phyloP scores from a whole-genome alignment of 2,888 invertebrate species.

The Harpagoxenus sublaevis region DNA sequence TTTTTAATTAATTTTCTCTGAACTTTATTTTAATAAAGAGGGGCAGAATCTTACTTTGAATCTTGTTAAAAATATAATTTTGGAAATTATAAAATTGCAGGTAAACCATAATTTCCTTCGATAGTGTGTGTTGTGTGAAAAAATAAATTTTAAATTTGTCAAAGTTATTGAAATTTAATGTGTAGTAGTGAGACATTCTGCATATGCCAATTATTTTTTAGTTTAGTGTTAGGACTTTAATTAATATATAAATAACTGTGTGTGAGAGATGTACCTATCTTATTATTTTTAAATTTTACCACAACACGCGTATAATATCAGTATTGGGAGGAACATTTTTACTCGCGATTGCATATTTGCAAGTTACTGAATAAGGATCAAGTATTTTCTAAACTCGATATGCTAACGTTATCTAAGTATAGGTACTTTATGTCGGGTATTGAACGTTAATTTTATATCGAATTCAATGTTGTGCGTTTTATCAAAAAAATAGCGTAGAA shows the following conservation, averaged over 20 bases:
- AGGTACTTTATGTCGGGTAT: neutral
- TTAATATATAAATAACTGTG: neutral
- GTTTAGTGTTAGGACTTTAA: neutral
- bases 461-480: neutral
- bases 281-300: neutral
- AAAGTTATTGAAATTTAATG: neutral
- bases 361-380: neutral
- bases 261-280: neutral
- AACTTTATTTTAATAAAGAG: neutral
- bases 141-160: neutral
- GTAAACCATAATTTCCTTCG: neutral
- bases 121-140: neutral
- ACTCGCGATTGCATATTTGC: neutral
- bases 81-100: neutral
- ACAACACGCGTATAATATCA: no score
- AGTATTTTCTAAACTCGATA: conserved; percentile 2
- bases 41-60: neutral
- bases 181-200: neutral
- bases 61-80: neutral
- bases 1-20: neutral
- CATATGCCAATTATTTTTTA: neutral
- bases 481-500: neutral
- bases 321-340: neutral
- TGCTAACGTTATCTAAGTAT: neutral
- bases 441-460: neutral